Conservation (phyloP, 2,797 vertebrate species). For the Pangasius djambal region DNA sequence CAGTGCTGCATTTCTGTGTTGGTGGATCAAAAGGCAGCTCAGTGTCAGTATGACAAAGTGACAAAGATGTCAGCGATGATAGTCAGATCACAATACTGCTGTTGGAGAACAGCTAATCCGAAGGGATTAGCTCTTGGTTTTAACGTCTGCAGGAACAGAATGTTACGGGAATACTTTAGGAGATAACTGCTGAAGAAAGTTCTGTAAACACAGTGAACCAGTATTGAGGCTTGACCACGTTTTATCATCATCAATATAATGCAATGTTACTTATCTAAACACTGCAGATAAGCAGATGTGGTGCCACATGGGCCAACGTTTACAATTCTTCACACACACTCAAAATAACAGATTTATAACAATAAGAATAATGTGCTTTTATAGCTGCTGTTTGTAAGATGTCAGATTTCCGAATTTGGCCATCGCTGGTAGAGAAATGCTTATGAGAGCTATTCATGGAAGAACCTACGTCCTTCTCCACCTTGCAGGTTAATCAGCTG, state of each 20-base stretch:
- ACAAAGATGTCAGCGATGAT: constrained; percentile 1
- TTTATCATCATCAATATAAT: not conserved
- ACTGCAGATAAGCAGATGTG: not conserved
- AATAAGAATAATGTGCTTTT: not conserved
- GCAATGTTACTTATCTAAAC: not conserved
- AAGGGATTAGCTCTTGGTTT: not conserved
- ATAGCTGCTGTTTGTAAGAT: not conserved
- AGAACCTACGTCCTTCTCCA: not conserved
- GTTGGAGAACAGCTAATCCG: constrained; percentile 8
- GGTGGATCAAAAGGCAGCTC: constrained; percentile 2
- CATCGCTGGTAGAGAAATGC: not conserved
- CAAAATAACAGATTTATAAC: not conserved
- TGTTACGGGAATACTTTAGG: not conserved
- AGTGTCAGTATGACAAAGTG: constrained; percentile 12
- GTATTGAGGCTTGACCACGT: not conserved
- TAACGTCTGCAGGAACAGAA: not conserved
- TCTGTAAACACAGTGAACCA: not conserved
- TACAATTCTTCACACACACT: not conserved
- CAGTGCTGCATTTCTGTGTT: not conserved
- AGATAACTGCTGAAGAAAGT: not conserved
- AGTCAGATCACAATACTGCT: constrained; percentile 23
- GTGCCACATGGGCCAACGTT: not conserved
- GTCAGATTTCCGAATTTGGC: not conserved
- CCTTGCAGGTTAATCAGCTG: not conserved
- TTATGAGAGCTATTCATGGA: not conserved